A percentile compares a stretch with the other conserved stretches of the same genome.
Conservation (phyloP, 2,113 vertebrate genomes). For the Murina feae region DNA sequence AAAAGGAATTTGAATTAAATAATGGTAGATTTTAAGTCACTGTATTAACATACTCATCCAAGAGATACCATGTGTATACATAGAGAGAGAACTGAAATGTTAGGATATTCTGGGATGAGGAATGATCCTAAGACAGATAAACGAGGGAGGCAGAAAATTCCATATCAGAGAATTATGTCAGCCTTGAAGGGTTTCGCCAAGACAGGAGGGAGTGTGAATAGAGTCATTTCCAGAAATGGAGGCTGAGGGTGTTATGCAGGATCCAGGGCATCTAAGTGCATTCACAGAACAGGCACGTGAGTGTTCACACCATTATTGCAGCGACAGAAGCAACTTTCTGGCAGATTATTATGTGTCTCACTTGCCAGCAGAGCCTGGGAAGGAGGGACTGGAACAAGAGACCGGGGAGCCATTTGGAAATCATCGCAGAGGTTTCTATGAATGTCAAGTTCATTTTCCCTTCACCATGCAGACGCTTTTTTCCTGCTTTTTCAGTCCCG, state of each 20-base stretch:
- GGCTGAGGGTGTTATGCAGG: neutral
- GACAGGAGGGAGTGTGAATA: neutral
- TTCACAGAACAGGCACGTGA: neutral
- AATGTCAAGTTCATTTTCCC: neutral
- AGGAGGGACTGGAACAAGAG: neutral
- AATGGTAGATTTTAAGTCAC: neutral
- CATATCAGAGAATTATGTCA: neutral
- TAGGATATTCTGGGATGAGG: neutral
- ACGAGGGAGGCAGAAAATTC: neutral
- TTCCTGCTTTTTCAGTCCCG: neutral
- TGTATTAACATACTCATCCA: neutral
- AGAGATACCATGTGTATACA: neutral
- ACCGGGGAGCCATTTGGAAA: neutral
- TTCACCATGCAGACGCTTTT: neutral
- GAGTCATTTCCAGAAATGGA: neutral
- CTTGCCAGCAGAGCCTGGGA: neutral
- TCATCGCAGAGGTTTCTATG: neutral
- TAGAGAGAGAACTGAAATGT: neutral
- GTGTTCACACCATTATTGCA: neutral
- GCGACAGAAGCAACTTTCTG: neutral
- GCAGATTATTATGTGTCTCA: neutral
- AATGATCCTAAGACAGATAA: neutral
- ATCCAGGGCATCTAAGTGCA: neutral
- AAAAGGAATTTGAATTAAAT: neutral
- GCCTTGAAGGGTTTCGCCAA: neutral